phyloP scores from a whole-genome alignment of 53 echinoderm and acorn worm species.

The Arbacia lixula region DNA sequence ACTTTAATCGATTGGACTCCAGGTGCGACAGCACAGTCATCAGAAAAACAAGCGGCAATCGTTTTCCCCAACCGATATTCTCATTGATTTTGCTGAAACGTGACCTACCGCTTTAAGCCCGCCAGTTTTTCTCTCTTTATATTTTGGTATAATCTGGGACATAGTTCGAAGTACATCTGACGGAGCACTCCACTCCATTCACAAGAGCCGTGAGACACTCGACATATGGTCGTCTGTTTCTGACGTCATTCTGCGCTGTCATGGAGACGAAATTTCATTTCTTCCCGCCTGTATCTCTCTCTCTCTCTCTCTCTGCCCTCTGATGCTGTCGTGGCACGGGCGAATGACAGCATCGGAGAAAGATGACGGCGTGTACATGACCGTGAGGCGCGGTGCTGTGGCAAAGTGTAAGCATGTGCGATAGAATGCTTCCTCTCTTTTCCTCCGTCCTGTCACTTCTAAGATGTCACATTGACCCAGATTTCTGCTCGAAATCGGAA shows the following conservation, averaged over 20 bases:
- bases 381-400: neutral
- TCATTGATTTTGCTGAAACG: no score
- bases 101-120: slow-evolving; percentile 12
- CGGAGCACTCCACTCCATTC: slow-evolving; percentile 14
- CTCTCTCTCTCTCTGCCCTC: no score
- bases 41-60: no score
- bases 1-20: no score
- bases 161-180: slow-evolving; percentile 31
- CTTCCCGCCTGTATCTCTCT: no score
- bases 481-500: no score
- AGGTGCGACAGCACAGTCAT: no score
- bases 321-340: no score
- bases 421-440: neutral
- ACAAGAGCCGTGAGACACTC: slow-evolving; percentile 31
- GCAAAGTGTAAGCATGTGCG: slow-evolving; percentile 5
- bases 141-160: no score
- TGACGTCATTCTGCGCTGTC: slow-evolving; percentile 49
- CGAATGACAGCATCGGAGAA: neutral
- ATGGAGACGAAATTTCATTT: slow-evolving; percentile 29
- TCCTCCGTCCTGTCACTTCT: neutral
- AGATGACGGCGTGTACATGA: no score
- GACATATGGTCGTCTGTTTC: slow-evolving; percentile 44
- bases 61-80: no score
- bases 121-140: no score
- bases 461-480: slow-evolving; percentile 13